Evolutionary conservation across 2,797 vertebrate genomes (phyloP).

Genomic region (Melanotaenia nigrans): DNA sequence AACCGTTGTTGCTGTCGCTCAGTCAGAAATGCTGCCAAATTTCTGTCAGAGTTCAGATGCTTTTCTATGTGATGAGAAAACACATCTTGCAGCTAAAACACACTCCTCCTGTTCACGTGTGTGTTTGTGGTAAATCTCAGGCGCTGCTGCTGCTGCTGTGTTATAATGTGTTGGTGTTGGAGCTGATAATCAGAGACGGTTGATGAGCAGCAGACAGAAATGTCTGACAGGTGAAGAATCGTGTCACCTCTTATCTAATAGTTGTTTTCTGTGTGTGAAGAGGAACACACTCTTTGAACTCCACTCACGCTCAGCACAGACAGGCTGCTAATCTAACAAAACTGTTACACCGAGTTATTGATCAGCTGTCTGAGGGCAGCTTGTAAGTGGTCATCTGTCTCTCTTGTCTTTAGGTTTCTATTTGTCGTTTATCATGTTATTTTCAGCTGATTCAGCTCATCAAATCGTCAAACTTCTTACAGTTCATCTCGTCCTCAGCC

Average conservation of each 20-base stretch:
- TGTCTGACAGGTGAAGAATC: conserved; percentile 36
- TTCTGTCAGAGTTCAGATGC: conserved; percentile 35
- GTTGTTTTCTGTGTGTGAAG: neutral
- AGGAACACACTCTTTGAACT: neutral
- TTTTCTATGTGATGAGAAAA: conserved; percentile 34
- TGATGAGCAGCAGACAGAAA: conserved; percentile 6
- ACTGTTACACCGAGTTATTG: neutral
- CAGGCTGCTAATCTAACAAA: neutral
- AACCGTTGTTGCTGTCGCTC: neutral
- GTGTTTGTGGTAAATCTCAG: neutral
- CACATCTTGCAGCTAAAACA: conserved; percentile 25
- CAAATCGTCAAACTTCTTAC: too few relatives aligned
- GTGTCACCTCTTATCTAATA: conserved; percentile 35
- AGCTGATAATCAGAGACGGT: neutral
- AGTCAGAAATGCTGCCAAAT: conserved; percentile 18
- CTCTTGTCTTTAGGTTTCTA: neutral
- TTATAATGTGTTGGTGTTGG: neutral
- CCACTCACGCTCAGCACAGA: neutral
- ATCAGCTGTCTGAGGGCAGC: neutral
- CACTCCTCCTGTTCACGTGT: neutral
- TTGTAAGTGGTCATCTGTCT: too few relatives aligned
- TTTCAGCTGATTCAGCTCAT: neutral
- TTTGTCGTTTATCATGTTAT: neutral
- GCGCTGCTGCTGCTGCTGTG: conserved; percentile 9
- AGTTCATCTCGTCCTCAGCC: neutral